Evolutionary conservation across 1,140 invertebrate species (phyloP), one percentile per base, ranked within the genome.

Genomic region (Dermatophagoides farinae): DNA sequence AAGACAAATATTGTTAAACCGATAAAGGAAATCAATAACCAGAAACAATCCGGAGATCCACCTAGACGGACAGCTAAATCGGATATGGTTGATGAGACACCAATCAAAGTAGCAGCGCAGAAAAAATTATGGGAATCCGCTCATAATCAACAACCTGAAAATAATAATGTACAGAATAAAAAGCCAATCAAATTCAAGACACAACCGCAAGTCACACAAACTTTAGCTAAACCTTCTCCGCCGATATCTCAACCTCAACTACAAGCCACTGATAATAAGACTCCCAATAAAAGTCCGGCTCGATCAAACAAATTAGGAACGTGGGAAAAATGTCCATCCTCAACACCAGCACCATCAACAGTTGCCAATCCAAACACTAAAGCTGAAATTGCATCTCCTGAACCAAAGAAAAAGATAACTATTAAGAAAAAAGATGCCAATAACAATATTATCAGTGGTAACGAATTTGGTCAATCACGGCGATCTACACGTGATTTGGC

Each of bases 401-500:
- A 41, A 20, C 57, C 57, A 16, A n/a, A 47, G 44, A 47, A 60
- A 50, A 50, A 47, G 39, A 49, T 60, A n/a, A 20, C 47, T 16
- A 60, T 49, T 20, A 16, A 38, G 16, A 43, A 44, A 16, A 47
- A 46, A 41, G 44, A 60, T 23, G n/a, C 14, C 6, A 14, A 22
- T 20, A 18, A 18, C 2, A 37, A 49, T 22, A 44, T 31, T 6
- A 31, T 31, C 31, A 31, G 8, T 31, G 8, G 8, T 31, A 31
- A 31, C 8, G 31, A 31, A 31, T 31, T 8, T 8, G n/a, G 37
- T 11, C 11, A 46, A 16, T 6, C 25, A 39, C 58, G 58, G 1
- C 58, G 58, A 37, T 60, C 58, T 18, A 60, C 58, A 31, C n/a
- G 31, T 16, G 58, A 60, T 52, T 41, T 60, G 18, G 44, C 47